Evolutionary conservation across 2,113 vertebrate genomes (phyloP).

Genomic region (Fregetta grallaria): DNA sequence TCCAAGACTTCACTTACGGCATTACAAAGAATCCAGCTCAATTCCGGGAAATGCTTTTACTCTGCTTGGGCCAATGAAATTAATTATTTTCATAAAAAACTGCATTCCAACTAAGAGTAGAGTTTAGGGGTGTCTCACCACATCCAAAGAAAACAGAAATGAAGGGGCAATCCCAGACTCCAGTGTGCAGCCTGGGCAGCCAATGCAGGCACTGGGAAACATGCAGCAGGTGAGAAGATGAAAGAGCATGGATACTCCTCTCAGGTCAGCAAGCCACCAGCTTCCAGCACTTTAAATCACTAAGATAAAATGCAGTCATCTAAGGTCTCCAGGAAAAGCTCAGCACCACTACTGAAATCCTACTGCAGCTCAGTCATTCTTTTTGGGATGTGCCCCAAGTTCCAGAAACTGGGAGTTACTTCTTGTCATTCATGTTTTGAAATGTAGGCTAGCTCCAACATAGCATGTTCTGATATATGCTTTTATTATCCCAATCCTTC

Average conservation of each 20-base stretch:
- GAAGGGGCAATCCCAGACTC: not conserved
- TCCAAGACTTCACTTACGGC: not conserved
- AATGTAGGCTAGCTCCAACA: not conserved
- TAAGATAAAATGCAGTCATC: not conserved
- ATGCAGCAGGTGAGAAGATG: not conserved
- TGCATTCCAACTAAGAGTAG: not conserved
- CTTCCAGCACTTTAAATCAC: not conserved
- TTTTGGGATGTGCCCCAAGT: not conserved
- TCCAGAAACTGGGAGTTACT: not conserved
- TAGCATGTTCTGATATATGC: not conserved
- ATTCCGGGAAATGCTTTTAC: not conserved
- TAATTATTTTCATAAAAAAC: not conserved
- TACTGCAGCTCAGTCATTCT: not conserved
- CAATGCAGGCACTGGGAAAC: not conserved
- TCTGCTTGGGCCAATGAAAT: not conserved
- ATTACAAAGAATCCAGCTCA: slow-evolving; percentile 27
- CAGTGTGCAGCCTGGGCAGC: not conserved
- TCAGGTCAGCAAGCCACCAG: not conserved
- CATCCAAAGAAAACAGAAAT: not conserved
- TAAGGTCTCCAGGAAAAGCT: not conserved
- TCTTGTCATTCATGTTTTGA: not conserved
- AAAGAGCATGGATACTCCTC: not conserved
- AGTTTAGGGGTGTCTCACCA: not conserved
- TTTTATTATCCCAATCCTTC: not conserved
- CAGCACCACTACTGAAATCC: not conserved